Conservation (phyloP, 2,113 vertebrate genomes). For the Tragelaphus imberbis region DNA sequence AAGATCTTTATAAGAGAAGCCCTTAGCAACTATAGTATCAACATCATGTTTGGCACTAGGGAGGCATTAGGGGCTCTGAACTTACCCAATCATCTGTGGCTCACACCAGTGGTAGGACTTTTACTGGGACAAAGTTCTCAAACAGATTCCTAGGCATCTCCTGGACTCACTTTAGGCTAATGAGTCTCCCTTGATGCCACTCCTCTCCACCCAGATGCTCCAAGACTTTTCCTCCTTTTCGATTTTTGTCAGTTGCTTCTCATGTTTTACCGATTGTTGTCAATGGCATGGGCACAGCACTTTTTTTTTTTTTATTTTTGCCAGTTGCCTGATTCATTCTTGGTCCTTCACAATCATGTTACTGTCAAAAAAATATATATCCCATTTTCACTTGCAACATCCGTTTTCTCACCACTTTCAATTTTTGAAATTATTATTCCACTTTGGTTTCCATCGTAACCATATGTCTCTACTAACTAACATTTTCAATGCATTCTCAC, state of each 20-base stretch:
- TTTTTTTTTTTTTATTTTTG: background rate
- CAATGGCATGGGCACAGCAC: background rate
- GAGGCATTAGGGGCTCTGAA: background rate
- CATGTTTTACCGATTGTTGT: background rate
- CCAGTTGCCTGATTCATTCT: slow-evolving; percentile 13
- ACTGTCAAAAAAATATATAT: background rate
- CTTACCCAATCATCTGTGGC: background rate
- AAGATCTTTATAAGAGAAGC: background rate
- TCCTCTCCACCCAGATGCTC: background rate
- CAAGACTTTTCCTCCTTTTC: background rate
- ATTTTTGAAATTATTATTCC: slow-evolving; percentile 68
- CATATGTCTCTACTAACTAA: slow-evolving; percentile 52
- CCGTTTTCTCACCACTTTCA: slow-evolving; percentile 57
- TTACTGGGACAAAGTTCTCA: background rate
- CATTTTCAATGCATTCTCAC: slow-evolving; percentile 13
- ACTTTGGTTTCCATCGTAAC: slow-evolving; percentile 62
- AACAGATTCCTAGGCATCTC: background rate
- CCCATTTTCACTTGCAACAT: slow-evolving; percentile 56
- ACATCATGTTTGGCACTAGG: background rate
- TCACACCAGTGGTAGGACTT: background rate
- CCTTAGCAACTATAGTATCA: background rate
- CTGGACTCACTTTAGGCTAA: background rate
- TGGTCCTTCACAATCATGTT: background rate
- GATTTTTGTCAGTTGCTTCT: background rate
- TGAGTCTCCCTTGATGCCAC: background rate